Evolutionary conservation across 2,113 vertebrate species (phyloP).

Genomic region (Galbula dea): DNA sequence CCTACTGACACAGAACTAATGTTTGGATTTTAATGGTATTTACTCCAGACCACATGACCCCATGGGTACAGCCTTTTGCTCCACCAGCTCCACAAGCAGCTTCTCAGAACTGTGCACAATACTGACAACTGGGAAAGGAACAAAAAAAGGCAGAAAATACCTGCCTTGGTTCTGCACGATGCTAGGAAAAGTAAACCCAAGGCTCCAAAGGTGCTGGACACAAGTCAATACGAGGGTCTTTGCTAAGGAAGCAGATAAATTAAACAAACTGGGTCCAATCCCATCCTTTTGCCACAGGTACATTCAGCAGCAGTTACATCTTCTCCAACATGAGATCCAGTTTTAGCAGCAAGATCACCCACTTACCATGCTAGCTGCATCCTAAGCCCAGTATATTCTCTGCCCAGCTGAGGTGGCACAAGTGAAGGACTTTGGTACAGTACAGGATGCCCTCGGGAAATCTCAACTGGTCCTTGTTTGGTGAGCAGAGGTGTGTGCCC

Average conservation of each 20-base stretch:
- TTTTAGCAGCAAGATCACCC: accelerated
- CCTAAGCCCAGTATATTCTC: not conserved
- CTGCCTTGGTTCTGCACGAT: not conserved
- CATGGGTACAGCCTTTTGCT: not conserved
- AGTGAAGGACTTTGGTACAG: not conserved
- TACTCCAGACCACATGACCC: not conserved
- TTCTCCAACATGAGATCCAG: not conserved
- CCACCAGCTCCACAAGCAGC: not conserved
- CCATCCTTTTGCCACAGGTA: no score
- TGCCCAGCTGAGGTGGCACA: not conserved
- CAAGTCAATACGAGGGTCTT: not conserved
- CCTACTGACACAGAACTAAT: constrained; percentile 16
- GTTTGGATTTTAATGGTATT: constrained; percentile 3
- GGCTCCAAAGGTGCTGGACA: not conserved
- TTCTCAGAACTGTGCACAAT: not conserved
- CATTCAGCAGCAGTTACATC: no score
- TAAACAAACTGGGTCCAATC: not conserved
- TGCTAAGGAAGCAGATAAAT: not conserved
- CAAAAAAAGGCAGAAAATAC: not conserved
- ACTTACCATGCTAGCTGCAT: accelerated
- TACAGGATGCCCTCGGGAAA: not conserved
- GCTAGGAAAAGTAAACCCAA: not conserved
- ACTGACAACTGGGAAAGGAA: not conserved
- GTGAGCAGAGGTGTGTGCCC: not conserved
- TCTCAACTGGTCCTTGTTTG: accelerated